Evolutionary conservation across 2,888 invertebrate genomes (phyloP).

Genomic region (Pantelozetes paolii): DNA sequence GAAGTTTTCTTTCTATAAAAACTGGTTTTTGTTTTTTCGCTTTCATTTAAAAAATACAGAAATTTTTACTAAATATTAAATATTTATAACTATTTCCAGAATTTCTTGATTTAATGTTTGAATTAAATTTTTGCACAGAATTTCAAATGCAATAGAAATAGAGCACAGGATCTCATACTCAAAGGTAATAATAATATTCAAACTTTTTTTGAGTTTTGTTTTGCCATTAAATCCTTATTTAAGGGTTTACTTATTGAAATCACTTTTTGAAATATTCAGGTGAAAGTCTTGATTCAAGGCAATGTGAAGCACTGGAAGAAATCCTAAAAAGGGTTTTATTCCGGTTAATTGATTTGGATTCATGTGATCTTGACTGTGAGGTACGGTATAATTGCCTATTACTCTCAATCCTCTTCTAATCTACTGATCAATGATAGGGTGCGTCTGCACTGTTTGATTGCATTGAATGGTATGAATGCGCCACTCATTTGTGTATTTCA

Average conservation of each 20-base stretch:
- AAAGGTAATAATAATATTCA: conserved; percentile 29
- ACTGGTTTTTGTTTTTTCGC: no score
- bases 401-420: background rate
- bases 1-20: no score
- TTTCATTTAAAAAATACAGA: no score
- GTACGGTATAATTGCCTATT: conserved; percentile 53
- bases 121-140: conserved; percentile 29
- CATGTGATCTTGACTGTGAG: conserved; percentile 67
- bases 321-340: conserved; percentile 73
- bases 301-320: conserved; percentile 77
- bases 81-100: no score
- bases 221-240: no score
- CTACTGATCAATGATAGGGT: conserved; percentile 53
- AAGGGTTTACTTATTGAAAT: no score
- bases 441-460: conserved; percentile 79
- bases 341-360: conserved; percentile 64
- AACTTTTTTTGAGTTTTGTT: no score
- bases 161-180: conserved; percentile 41
- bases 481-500: conserved; percentile 68
- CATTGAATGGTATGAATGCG: conserved; percentile 86
- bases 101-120: no score
- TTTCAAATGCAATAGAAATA: conserved; percentile 36
- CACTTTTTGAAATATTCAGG: no score
- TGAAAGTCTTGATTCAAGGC: conserved; percentile 62
- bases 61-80: no score